phyloP scores from a whole-genome alignment of 2,888 invertebrate species.

The Stegana nigrithorax region DNA sequence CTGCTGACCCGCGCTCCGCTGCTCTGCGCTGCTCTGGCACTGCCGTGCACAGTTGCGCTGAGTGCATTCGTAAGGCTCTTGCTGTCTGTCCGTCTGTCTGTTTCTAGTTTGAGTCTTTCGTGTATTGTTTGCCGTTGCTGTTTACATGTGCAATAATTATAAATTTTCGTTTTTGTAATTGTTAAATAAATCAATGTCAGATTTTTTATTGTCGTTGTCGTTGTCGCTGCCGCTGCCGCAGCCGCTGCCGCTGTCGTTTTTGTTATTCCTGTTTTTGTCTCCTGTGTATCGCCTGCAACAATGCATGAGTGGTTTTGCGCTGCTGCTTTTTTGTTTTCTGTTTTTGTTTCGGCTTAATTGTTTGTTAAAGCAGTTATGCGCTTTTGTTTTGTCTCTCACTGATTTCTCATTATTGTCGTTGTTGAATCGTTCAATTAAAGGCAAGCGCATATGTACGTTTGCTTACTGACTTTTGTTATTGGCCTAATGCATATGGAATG shows the following conservation, averaged over 20 bases:
- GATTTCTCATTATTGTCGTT: too few relatives aligned
- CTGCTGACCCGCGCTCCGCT: not conserved
- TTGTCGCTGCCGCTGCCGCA: conserved; percentile 21
- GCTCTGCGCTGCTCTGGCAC: too few relatives aligned
- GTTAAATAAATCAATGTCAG: conserved; percentile 60
- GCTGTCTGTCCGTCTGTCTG: not conserved
- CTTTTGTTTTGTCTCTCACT: not conserved
- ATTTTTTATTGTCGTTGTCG: conserved; percentile 24
- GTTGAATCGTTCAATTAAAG: conserved; percentile 41
- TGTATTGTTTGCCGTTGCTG: conserved; percentile 29
- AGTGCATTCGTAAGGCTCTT: too few relatives aligned
- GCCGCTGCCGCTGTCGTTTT: conserved; percentile 26
- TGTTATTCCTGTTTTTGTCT: not conserved
- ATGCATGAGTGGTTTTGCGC: conserved; percentile 18
- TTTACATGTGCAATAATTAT: conserved; percentile 61
- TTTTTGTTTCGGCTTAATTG: conserved; percentile 60
- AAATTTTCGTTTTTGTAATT: conserved; percentile 57
- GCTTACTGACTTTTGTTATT: not conserved
- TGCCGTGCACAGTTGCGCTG: too few relatives aligned
- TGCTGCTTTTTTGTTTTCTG: conserved; percentile 9
- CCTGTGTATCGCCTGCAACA: conserved; percentile 16
- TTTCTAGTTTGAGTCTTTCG: too few relatives aligned
- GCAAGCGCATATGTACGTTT: conserved; percentile 41
- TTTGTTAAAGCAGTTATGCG: conserved; percentile 44
- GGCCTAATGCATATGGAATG: not conserved